Base-by-base conservation (phyloP, 2,888 invertebrate genomes). In the Nomada ferruginata region DNA sequence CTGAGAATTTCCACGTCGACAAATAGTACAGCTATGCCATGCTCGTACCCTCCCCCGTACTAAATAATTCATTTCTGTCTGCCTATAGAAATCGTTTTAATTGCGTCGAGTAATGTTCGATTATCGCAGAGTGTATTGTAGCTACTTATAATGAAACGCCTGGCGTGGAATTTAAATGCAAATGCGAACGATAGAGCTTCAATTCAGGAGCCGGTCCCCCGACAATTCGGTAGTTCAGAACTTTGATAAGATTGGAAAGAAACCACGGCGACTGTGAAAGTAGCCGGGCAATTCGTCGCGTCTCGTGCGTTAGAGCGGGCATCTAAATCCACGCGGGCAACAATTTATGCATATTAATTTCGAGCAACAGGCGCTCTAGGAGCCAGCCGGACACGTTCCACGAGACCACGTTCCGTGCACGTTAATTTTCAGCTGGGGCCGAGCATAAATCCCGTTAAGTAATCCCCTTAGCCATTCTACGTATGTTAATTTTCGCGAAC, bases 401-500 rank as follows among this genome's bases (percentile, higher is more conserved):
- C 74, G 2, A 52, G 42, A 18, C 55, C 13, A 23, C 66, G 53
- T 52, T 66, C 53, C 73, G 2, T 11, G n/a, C 47, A 71, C 44
- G 72, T 80, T 76, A 69, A 82, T 80, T 76, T 80, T 60, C 79
- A 69, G 18, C 68, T n/a, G 23, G 26, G 55, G 29, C 47, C 2
- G 13, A 26, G 52, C 55, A 70, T 76, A 81, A 66, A 76, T 76
- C 60, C 53, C 36, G 72, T 73, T 80, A 59, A 80, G 71, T 80
- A 82, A 80, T 69, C 64, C 64, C 13, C 53, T 69, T 71, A 64
- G 68, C 72, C 47, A 64, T 53, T 68, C 55, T 3, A 57, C 72
- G 64, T 72, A 81, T 73, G 83, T 75, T 72, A 82, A 83, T 83
- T 83, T 71, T 57, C 76, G 44, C 26, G 13, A 68, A 76, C 76